Conservation (phyloP, 1,140 invertebrate genomes). For the Episyrphus balteatus region DNA sequence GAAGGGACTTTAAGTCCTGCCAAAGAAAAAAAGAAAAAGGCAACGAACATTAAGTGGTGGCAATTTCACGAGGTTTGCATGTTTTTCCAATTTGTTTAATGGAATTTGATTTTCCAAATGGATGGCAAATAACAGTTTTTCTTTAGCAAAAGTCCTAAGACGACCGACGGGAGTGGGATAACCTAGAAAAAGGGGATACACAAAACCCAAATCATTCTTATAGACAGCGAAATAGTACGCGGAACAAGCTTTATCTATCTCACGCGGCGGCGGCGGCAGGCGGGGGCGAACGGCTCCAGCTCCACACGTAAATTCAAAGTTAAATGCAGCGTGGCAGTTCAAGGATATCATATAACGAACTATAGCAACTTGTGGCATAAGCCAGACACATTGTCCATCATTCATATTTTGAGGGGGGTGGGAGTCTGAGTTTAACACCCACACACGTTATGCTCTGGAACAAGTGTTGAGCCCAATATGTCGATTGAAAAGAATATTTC, state of each 20-base stretch:
- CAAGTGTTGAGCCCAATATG: neutral
- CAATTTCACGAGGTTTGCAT: slow-evolving; percentile 1
- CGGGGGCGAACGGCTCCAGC: too few relatives aligned
- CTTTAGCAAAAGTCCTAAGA: neutral
- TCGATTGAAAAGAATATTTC: neutral
- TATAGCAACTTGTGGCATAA: neutral
- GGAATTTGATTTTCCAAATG: slow-evolving; percentile 4
- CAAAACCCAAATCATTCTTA: too few relatives aligned
- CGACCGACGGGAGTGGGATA: neutral
- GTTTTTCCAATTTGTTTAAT: slow-evolving; percentile 3
- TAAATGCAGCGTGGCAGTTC: neutral
- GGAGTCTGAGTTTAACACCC: neutral
- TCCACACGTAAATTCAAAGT: neutral
- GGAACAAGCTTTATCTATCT: too few relatives aligned
- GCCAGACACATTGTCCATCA: neutral
- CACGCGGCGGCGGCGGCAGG: too few relatives aligned
- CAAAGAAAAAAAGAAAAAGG: too few relatives aligned
- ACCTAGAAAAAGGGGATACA: too few relatives aligned
- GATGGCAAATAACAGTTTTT: neutral
- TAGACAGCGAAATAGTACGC: too few relatives aligned
- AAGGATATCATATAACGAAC: neutral
- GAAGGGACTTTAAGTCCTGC: too few relatives aligned
- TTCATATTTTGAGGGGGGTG: neutral
- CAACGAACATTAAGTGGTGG: neutral
- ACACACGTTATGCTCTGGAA: neutral